Conservation (phyloP, 2,113 vertebrate species). For the Athene cunicularia region DNA sequence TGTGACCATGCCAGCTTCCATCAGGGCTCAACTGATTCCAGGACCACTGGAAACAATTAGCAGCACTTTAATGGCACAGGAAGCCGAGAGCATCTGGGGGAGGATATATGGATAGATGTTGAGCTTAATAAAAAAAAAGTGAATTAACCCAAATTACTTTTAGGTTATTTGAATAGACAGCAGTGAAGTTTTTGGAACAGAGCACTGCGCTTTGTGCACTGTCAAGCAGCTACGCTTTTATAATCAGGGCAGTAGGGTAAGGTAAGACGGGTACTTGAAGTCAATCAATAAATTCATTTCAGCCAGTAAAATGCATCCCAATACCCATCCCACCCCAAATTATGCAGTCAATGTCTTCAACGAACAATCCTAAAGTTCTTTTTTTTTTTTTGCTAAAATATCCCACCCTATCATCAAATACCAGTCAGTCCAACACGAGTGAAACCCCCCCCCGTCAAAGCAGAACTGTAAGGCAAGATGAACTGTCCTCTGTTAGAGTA, state of each 20-base stretch:
- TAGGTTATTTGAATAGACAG: neutral
- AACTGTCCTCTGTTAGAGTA: neutral
- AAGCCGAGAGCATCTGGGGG: neutral
- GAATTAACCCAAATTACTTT: neutral
- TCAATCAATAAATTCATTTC: neutral
- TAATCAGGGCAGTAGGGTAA: neutral
- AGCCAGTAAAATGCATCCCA: neutral
- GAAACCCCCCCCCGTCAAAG: neutral
- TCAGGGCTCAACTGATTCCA: neutral
- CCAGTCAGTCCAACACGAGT: neutral
- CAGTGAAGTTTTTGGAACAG: neutral
- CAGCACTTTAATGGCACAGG: too few species aligned
- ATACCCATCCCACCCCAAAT: neutral
- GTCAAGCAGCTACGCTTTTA: neutral
- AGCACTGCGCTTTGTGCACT: neutral
- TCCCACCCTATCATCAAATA: neutral
- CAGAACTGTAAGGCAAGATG: neutral
- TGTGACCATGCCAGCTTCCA: neutral
- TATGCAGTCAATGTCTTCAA: neutral
- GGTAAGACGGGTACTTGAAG: too few species aligned
- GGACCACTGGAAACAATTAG: neutral
- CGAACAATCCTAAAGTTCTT: fast-evolving
- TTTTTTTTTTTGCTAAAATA: neutral
- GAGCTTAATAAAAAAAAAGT: too few species aligned
- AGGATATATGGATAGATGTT: too few species aligned